phyloP scores from a whole-genome alignment of 2,113 vertebrate species.

The Numenius arquata region DNA sequence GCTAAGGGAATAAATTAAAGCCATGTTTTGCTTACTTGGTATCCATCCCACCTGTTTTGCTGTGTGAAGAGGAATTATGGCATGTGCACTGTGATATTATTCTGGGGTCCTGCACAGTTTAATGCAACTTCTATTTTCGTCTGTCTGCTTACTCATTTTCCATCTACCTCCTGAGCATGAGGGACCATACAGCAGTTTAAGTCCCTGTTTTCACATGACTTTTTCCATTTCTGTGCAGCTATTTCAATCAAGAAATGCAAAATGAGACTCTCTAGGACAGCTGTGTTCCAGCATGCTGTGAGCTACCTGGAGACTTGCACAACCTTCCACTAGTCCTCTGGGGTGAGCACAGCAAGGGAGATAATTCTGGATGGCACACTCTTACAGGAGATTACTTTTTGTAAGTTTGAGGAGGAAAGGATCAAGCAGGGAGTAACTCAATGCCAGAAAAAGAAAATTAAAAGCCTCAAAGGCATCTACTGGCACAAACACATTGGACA shows the following conservation, averaged over 20 bases:
- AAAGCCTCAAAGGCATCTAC: not conserved
- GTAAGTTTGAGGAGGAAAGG: not conserved
- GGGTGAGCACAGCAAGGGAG: not conserved
- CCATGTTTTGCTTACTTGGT: not conserved
- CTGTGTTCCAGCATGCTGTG: not conserved
- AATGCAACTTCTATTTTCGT: not conserved
- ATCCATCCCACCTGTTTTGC: not conserved
- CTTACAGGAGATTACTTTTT: not conserved
- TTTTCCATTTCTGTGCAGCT: not conserved
- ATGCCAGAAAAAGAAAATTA: not conserved
- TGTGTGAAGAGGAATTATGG: not conserved
- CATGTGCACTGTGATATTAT: not conserved
- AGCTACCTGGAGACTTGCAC: not conserved
- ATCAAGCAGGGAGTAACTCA: not conserved
- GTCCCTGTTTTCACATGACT: not conserved
- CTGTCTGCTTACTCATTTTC: not conserved
- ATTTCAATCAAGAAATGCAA: not conserved
- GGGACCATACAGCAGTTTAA: not conserved
- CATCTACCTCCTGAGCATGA: not conserved
- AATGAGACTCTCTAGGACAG: not conserved
- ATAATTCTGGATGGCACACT: not conserved
- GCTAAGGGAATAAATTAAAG: not conserved
- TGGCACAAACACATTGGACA: not conserved
- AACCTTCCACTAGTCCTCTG: not conserved
- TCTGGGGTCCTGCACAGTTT: not conserved